Conservation (phyloP, 92 coral and sea anemone species). For the Nematostella vectensis region DNA sequence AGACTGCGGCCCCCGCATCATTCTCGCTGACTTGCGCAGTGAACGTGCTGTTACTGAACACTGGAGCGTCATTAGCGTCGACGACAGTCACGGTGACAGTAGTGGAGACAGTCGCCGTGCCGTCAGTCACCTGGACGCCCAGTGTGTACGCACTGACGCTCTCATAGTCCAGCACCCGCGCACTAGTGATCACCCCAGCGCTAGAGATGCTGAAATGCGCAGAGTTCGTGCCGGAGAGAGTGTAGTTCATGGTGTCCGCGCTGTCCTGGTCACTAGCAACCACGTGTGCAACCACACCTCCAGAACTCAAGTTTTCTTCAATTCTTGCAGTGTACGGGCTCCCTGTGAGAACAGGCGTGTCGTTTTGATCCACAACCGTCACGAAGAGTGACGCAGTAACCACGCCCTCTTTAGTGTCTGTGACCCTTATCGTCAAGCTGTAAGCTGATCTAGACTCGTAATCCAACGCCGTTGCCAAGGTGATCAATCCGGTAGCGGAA, state of each 20-base stretch:
- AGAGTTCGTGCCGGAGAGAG: slow-evolving; percentile 26
- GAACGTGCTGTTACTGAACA: slow-evolving; percentile 17
- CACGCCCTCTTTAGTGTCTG: slow-evolving; percentile 31
- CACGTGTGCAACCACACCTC: slow-evolving; percentile 9
- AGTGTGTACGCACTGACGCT: slow-evolving; percentile 16
- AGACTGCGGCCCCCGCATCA: slow-evolving; percentile 12
- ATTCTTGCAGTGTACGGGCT: slow-evolving; percentile 32
- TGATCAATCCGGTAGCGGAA: slow-evolving; percentile 21
- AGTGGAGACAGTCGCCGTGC: slow-evolving; percentile 19
- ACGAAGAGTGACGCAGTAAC: slow-evolving; percentile 18
- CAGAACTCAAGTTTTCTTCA: slow-evolving; percentile 23
- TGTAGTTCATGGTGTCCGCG: not conserved
- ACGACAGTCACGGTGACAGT: slow-evolving; percentile 16
- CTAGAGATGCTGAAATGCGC: slow-evolving; percentile 18
- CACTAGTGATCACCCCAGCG: slow-evolving; percentile 40
- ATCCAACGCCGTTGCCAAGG: slow-evolving; percentile 22
- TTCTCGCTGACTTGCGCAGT: slow-evolving; percentile 21
- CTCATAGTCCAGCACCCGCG: slow-evolving; percentile 38
- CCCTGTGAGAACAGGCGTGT: slow-evolving; percentile 30
- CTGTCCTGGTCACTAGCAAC: slow-evolving; percentile 24
- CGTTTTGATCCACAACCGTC: slow-evolving; percentile 30
- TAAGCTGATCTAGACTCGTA: slow-evolving; percentile 19
- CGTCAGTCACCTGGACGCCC: slow-evolving; percentile 30
- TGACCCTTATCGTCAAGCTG: slow-evolving; percentile 19
- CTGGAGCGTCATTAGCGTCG: slow-evolving; percentile 30